Conservation (phyloP, 2,113 vertebrate species). For the Psittacula cyanocephala region DNA sequence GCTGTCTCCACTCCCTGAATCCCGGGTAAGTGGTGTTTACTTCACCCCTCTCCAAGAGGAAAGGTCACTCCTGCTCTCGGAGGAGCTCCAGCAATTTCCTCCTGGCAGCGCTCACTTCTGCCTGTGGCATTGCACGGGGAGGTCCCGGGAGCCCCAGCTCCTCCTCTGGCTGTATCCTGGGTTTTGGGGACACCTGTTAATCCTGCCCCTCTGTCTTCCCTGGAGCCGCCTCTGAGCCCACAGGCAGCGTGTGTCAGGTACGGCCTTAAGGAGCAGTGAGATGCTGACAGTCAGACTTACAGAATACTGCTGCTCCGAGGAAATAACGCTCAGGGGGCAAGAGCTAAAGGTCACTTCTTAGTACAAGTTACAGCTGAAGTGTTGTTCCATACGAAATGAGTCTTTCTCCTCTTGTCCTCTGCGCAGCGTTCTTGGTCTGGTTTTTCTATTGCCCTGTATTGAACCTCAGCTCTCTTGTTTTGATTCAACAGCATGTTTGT, state of each 20-base stretch:
- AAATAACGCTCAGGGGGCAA: not conserved
- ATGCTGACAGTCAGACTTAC: not conserved
- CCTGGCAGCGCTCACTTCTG: not conserved
- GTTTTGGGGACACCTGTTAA: not conserved
- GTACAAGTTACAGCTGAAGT: not conserved
- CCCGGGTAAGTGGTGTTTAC: not conserved
- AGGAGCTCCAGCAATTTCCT: conserved; percentile 31
- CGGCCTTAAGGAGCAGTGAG: not conserved
- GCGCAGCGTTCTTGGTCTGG: not conserved
- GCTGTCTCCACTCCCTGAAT: not conserved
- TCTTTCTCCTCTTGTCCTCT: not conserved
- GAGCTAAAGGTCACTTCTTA: not conserved
- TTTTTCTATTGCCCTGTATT: not conserved
- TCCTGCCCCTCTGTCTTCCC: not conserved
- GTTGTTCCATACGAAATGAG: not conserved
- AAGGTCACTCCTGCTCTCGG: not conserved
- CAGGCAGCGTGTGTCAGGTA: not conserved
- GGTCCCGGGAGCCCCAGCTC: not conserved
- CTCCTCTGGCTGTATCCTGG: not conserved
- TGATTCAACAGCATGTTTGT: not conserved
- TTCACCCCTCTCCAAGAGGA: conserved; percentile 11
- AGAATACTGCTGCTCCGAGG: not conserved
- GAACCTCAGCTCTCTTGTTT: not conserved
- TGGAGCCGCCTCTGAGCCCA: not conserved
- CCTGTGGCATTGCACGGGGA: not conserved